phyloP scores from a whole-genome alignment of 1,140 invertebrate genomes.

The Drosophila nasuta region DNA sequence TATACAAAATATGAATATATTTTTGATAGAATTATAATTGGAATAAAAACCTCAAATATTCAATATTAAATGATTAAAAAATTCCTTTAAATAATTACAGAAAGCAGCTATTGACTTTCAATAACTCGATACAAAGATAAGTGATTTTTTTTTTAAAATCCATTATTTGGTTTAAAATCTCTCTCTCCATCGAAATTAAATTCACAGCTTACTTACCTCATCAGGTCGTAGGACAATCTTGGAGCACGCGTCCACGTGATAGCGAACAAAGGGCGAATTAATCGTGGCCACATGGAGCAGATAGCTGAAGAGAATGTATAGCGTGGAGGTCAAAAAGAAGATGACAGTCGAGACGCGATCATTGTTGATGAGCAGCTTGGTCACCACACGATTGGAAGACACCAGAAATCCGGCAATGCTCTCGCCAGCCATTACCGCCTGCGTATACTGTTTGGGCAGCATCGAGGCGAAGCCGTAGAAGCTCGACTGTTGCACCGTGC shows the following conservation, averaged over 20 bases:
- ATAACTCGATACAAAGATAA: too few species aligned
- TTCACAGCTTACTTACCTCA: slow-evolving; percentile 86
- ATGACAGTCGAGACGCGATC: slow-evolving; percentile 92
- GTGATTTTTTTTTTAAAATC: too few species aligned
- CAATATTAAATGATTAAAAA: too few species aligned
- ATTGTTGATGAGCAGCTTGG: slow-evolving; percentile 91
- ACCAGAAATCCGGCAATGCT: slow-evolving; percentile 95
- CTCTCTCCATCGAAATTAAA: too few species aligned
- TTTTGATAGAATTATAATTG: too few species aligned
- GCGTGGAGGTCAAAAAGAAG: slow-evolving; percentile 92
- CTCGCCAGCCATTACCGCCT: slow-evolving; percentile 97
- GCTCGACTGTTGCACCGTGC: slow-evolving; percentile 95
- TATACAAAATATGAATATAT: too few species aligned
- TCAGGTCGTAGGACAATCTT: slow-evolving; percentile 92
- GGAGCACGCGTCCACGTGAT: slow-evolving; percentile 91
- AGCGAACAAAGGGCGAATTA: slow-evolving; percentile 92
- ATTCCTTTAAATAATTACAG: too few species aligned
- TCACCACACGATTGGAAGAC: slow-evolving; percentile 92
- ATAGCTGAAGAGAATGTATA: slow-evolving; percentile 90
- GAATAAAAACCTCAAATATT: too few species aligned
- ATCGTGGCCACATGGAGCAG: slow-evolving; percentile 91
- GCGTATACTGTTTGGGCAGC: slow-evolving; percentile 93
- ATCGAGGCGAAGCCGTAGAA: slow-evolving; percentile 97
- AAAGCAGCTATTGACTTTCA: too few species aligned
- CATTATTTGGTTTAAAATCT: too few species aligned